Conservation (phyloP, 1,140 invertebrate species). For the Sitobion miscanthi region DNA sequence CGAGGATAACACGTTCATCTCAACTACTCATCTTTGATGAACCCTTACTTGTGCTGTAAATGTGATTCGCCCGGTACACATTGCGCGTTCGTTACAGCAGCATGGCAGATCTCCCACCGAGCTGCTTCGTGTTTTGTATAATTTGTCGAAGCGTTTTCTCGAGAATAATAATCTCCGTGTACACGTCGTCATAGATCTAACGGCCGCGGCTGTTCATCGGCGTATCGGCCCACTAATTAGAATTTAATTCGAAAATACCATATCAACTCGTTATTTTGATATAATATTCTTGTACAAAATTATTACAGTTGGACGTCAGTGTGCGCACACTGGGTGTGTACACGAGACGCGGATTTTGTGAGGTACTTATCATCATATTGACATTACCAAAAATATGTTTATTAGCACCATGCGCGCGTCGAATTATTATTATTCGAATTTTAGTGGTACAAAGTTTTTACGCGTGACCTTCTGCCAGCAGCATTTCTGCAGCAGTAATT, state of each 20-base stretch:
- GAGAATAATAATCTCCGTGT: not conserved
- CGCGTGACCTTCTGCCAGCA: not conserved
- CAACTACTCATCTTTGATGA: constrained; percentile 27
- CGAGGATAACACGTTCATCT: constrained; percentile 25
- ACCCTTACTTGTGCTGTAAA: not conserved
- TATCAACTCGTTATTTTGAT: not conserved
- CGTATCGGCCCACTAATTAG: not conserved
- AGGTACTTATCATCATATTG: not conserved
- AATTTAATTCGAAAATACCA: not conserved
- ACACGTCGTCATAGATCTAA: not conserved
- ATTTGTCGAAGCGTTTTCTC: not conserved
- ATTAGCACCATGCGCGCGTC: not conserved
- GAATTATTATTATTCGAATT: not conserved
- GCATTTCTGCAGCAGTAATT: not conserved
- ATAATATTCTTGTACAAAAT: not conserved
- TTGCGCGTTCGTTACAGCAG: not conserved
- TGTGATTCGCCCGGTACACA: not conserved
- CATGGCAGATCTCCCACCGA: not conserved
- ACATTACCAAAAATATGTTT: not conserved
- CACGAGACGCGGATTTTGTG: not conserved
- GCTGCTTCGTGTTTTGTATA: not conserved
- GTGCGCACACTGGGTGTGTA: not conserved
- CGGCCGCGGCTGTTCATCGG: too few species aligned
- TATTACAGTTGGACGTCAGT: not conserved
- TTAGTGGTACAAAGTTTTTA: too few species aligned